A percentile compares a stretch with the other conserved stretches of the same genome.
These are phyloP conservation scores for Galerucella pusilla DNA, from an alignment of 2,888 invertebrate species.

Conservation along the genomic window DNA sequence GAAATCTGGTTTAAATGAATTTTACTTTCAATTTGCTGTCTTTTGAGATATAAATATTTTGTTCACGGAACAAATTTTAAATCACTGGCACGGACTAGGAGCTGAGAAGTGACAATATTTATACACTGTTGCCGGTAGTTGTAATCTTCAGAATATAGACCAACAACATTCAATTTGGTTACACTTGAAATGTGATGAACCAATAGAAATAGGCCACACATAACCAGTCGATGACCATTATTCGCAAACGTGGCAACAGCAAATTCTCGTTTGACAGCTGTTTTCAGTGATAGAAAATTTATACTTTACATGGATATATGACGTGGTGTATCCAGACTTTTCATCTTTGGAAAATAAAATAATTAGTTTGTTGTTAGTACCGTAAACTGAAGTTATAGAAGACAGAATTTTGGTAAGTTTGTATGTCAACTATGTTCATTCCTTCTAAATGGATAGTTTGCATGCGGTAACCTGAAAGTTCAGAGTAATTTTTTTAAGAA, in stretches of 20 bases:
- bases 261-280: constrained; percentile 26
- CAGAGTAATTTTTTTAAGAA: background rate
- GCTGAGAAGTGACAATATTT: background rate
- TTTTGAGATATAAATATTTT: no score
- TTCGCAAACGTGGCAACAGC: constrained; percentile 5
- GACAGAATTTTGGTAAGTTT: constrained; percentile 19
- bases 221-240: background rate
- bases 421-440: background rate
- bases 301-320: constrained; percentile 26
- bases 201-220: constrained; percentile 29
- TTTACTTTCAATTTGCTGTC: no score
- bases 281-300: constrained; percentile 16
- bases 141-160: background rate
- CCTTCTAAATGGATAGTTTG: background rate
- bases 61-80: no score
- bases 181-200: background rate
- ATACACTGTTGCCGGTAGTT: background rate
- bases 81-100: background rate
- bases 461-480: constrained; percentile 28
- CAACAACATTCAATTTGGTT: background rate
- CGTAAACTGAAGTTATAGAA: background rate
- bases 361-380: background rate
- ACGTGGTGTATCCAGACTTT: constrained; percentile 21
- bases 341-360: constrained; percentile 11
- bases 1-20: no score